These are phyloP conservation scores for Paratrypauchen microcephalus DNA, from an alignment of 2,797 vertebrate genomes.

Conservation along the genomic window DNA sequence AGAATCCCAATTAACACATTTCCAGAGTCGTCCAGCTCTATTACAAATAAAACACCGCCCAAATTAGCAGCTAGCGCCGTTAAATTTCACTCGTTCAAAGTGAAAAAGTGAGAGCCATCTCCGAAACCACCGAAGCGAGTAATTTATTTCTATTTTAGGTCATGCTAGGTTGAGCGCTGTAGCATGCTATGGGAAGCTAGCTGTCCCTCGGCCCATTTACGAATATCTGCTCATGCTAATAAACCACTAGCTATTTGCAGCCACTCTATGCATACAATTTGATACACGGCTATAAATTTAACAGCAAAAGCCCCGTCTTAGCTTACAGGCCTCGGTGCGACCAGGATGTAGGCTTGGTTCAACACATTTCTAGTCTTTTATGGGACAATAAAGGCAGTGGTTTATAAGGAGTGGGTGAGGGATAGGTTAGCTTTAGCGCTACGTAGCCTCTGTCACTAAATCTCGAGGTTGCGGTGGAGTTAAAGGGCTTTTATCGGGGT, in stretches of 20 bases:
- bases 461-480: conserved; percentile 73
- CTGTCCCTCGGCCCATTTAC: conserved; percentile 71
- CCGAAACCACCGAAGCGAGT: conserved; percentile 70
- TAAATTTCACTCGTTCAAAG: conserved; percentile 64
- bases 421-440: conserved; percentile 77
- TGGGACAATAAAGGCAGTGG: conserved; percentile 78
- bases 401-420: conserved; percentile 76
- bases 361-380: conserved; percentile 75
- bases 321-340: conserved; percentile 55
- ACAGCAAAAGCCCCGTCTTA: conserved; percentile 55
- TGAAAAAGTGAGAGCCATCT: conserved; percentile 69
- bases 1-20: neutral
- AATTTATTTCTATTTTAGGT: conserved; percentile 81
- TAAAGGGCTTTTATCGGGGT: conserved; percentile 61
- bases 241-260: conserved; percentile 60
- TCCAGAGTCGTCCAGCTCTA: neutral
- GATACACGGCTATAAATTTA: conserved; percentile 67
- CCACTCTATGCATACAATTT: conserved; percentile 65
- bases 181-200: conserved; percentile 70
- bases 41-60: neutral
- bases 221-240: conserved; percentile 71
- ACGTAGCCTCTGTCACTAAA: conserved; percentile 77
- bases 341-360: conserved; percentile 69
- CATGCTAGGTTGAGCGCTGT: conserved; percentile 77
- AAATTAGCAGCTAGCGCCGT: conserved; percentile 72